phyloP scores from a whole-genome alignment of 1,140 invertebrate species.

The Sitobion miscanthi region DNA sequence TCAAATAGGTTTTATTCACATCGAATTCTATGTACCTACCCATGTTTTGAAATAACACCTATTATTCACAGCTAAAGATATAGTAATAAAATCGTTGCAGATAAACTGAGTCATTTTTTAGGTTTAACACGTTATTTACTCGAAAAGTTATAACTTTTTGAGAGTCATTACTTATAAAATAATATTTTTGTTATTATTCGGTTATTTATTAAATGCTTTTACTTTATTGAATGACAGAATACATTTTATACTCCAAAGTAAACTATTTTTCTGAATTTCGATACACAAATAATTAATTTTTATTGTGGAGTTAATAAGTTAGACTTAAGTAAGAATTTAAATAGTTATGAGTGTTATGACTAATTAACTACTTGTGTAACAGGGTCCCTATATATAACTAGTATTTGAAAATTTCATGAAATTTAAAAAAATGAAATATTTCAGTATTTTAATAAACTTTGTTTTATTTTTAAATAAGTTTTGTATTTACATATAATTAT shows the following conservation, averaged over 20 bases:
- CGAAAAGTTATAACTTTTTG: not conserved
- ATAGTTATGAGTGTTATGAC: not conserved
- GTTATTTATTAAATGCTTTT: not conserved
- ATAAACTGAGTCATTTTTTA: not conserved
- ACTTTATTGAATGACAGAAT: not conserved
- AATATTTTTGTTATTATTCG: not conserved
- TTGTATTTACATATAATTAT: no score
- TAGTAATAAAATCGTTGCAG: not conserved
- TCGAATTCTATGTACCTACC: not conserved
- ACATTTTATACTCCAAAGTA: not conserved
- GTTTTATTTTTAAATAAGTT: no score
- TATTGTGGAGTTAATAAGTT: no score
- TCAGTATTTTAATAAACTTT: no score
- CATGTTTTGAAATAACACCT: not conserved
- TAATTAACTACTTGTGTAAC: not conserved
- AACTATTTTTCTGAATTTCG: not conserved
- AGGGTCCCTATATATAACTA: not conserved
- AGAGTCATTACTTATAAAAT: not conserved
- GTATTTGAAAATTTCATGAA: no score
- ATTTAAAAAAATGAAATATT: no score
- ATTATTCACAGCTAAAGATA: not conserved
- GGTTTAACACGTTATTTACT: not conserved
- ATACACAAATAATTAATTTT: not conserved
- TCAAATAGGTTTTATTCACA: not conserved
- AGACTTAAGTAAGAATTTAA: not conserved